phyloP scores from a whole-genome alignment of 1,140 invertebrate species.

The Steinernema feltiae region DNA sequence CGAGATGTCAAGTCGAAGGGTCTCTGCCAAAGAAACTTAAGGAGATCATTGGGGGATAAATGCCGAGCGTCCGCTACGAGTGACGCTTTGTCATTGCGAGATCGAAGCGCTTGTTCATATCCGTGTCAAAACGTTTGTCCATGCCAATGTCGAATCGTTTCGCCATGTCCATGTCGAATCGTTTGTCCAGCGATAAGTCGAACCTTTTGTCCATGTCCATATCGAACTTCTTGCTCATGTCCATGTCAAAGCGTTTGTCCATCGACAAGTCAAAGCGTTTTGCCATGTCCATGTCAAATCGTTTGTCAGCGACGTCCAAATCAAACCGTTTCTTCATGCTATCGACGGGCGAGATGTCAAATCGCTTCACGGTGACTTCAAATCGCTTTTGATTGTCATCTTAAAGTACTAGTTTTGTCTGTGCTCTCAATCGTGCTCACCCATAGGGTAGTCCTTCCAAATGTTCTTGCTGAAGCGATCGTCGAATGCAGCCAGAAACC shows the following conservation, averaged over 20 bases:
- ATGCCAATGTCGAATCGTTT: background rate
- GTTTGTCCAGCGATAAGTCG: background rate
- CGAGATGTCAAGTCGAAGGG: no score
- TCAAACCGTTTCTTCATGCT: background rate
- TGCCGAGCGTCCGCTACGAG: background rate
- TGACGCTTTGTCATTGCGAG: background rate
- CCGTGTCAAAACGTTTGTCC: background rate
- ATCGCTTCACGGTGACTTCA: background rate
- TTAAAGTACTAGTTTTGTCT: background rate
- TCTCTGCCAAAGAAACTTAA: no score
- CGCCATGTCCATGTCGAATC: background rate
- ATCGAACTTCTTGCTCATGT: background rate
- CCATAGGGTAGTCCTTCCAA: background rate
- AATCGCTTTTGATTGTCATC: background rate
- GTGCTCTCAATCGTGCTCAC: background rate
- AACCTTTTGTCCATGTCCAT: background rate
- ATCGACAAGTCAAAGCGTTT: background rate
- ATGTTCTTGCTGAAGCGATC: background rate
- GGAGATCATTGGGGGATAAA: background rate
- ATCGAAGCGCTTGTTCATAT: background rate
- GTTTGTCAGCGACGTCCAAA: background rate
- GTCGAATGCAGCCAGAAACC: conserved; percentile 3
- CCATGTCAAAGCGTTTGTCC: background rate
- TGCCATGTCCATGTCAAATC: background rate
- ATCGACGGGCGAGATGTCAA: background rate